phyloP scores from a whole-genome alignment of 2,113 vertebrate species.

The Globicephala melas region DNA sequence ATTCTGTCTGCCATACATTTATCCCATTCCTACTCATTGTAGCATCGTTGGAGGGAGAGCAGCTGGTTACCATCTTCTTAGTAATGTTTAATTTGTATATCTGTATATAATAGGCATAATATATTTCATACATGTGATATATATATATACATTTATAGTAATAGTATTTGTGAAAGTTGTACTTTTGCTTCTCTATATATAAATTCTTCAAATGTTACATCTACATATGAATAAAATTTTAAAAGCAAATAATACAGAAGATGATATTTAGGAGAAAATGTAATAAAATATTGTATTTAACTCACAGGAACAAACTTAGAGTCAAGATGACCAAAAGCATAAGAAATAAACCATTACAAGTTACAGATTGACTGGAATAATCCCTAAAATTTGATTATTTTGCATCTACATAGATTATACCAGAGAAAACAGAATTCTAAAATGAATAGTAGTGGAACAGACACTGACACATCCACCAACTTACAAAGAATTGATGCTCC shows the following conservation, averaged over 20 bases:
- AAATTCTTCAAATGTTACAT: background rate
- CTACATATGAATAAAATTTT: background rate
- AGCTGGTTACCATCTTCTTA: background rate
- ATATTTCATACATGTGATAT: background rate
- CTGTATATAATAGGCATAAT: background rate
- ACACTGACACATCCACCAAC: background rate
- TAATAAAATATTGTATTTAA: conserved; percentile 5
- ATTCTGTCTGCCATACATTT: background rate
- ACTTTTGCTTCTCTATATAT: background rate
- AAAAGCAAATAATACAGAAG: background rate
- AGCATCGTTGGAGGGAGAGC: background rate
- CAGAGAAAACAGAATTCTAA: background rate
- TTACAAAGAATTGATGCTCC: background rate
- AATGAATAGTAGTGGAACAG: background rate
- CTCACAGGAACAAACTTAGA: background rate
- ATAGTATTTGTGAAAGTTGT: background rate
- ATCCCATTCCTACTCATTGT: background rate
- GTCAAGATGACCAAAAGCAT: background rate
- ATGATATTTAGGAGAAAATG: background rate
- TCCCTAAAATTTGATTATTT: background rate
- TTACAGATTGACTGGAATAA: background rate
- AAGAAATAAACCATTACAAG: background rate
- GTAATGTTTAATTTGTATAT: background rate
- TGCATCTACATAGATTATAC: background rate
- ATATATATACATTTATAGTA: background rate